Percentiles rank a stretch among this genome's conserved stretches.
These are phyloP conservation scores for Byasa hedistus DNA, from an alignment of 2,888 invertebrate genomes.

Conservation along the genomic window DNA sequence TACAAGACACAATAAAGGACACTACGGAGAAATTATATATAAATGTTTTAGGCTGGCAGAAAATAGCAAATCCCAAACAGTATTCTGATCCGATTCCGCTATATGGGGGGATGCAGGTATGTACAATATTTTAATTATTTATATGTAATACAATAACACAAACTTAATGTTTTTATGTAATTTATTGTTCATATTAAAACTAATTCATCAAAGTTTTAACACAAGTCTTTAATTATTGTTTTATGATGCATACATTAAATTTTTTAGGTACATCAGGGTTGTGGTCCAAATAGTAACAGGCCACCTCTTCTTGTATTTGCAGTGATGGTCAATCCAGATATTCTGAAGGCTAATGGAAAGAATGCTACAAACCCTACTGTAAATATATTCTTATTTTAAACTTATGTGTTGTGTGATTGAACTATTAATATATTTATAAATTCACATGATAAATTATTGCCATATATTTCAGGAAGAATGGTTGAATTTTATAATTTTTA, in stretches of 20 bases:
- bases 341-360: constrained; percentile 84
- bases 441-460: no score
- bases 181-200: background rate
- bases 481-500: no score
- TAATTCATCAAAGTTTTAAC: background rate
- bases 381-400: constrained; percentile 31
- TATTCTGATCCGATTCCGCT: constrained; percentile 84
- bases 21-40: constrained; percentile 81
- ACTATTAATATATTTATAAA: no score
- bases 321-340: constrained; percentile 86
- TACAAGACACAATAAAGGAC: constrained; percentile 82
- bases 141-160: background rate
- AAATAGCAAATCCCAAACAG: constrained; percentile 83
- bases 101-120: constrained; percentile 86
- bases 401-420: no score
- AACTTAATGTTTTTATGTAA: background rate
- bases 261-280: constrained; percentile 79
- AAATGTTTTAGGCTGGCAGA: constrained; percentile 87
- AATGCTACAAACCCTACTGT: constrained; percentile 83
- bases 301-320: constrained; percentile 84
- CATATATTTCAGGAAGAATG: no score
- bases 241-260: background rate
- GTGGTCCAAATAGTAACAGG: constrained; percentile 77
- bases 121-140: constrained; percentile 28
- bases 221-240: background rate